Percentiles rank a stretch among this genome's conserved stretches.
phyloP scores from a whole-genome alignment of 2,797 vertebrate species.

The Cryptoblepharus egeriae region DNA sequence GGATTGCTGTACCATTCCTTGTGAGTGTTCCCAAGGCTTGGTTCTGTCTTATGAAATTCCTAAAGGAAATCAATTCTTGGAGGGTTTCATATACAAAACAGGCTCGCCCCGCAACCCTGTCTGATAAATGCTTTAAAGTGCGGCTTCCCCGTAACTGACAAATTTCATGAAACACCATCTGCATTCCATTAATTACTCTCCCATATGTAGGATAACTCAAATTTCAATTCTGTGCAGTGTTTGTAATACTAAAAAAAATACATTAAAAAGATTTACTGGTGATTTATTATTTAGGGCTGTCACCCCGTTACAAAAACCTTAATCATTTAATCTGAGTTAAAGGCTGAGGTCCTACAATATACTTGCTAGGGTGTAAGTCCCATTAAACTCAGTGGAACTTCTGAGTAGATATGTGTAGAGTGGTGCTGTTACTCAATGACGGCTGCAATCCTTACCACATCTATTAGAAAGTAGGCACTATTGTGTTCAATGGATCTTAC shows the following conservation, averaged over 20 bases:
- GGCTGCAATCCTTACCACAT: no score
- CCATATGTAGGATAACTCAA: conserved; percentile 72
- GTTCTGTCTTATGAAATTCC: conserved; percentile 57
- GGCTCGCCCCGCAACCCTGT: not conserved
- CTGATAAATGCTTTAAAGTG: conserved; percentile 64
- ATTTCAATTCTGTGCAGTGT: conserved; percentile 56
- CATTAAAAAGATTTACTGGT: conserved; percentile 49
- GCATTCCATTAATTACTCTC: conserved; percentile 64
- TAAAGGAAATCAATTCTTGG: conserved; percentile 66
- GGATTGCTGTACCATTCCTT: conserved; percentile 65
- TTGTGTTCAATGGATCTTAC: no score
- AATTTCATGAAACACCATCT: conserved; percentile 62
- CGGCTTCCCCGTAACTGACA: conserved; percentile 49
- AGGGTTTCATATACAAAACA: conserved; percentile 49
- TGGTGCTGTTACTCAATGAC: no score
- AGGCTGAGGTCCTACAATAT: no score
- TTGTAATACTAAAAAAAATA: conserved; percentile 58
- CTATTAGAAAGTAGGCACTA: no score
- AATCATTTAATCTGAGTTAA: not conserved
- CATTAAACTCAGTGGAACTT: no score
- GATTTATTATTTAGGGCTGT: not conserved
- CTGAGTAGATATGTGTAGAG: no score
- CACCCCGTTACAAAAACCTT: not conserved
- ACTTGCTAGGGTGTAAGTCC: not conserved
- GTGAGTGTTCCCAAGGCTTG: conserved; percentile 56